Evolutionary conservation across 2,113 vertebrate species (phyloP), one percentile per base, ranked within the genome.

Genomic region (Macroglossus sobrinus): DNA sequence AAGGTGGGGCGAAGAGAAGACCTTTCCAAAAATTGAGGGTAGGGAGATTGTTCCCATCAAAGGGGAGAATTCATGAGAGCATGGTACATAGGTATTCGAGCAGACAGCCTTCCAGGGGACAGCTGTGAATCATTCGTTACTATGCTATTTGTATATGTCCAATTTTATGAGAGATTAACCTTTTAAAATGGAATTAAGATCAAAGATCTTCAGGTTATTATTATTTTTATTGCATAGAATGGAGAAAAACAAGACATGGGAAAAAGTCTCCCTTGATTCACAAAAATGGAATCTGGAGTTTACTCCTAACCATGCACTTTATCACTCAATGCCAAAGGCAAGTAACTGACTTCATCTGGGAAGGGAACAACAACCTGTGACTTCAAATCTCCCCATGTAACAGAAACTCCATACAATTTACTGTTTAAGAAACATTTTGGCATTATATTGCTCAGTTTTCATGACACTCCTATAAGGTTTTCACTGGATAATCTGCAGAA

Each of bases 61-160:
- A 69, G 18, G 5, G 3, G 24, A 74, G 33, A 4, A 57, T 35
- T 75, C 43, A 2, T 22, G 38, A 53, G 55, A 26, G 24, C 6
- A 4, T 11, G 33, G 15, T 24, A 50, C 45, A 38, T 1, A 12
- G 0, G 0, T 13, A 50, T 10, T 33, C 40, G 28, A 50, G 63
- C 13, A 72, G 55, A 15, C 0, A 4, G 16, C 0, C 10, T 71
- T 5, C 61, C 21, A 7, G 35, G 5, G 55, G 2, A 28, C 4
- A n/a, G 8, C 16, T 84, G 38, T 50, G 21, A 57, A 74, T 38
- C 66, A 57, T 43, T 7, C 71, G 57, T 10, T 12, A 0, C 21
- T 28, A 33, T 24, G 63, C 38, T 75, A 33, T 0, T 3, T 43
- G 6, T 45, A 22, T 8, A 40, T 5, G 35, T 40, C 71, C 0